phyloP scores from a whole-genome alignment of 2,888 invertebrate genomes.

The Brachylomia viminalis region DNA sequence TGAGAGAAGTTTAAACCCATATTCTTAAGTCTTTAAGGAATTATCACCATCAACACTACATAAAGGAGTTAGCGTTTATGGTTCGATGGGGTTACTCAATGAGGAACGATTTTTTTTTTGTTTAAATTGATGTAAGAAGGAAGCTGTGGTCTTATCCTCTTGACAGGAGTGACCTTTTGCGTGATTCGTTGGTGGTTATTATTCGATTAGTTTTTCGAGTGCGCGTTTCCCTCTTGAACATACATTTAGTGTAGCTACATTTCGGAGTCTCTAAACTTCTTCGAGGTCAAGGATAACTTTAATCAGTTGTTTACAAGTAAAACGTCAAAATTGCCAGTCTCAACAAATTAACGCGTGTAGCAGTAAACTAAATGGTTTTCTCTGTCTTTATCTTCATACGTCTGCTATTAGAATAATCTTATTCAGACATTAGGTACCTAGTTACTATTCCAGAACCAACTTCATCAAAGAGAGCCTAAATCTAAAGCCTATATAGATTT shows the following conservation, averaged over 20 bases:
- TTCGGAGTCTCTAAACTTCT: constrained; percentile 24
- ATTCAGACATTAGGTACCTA: neutral
- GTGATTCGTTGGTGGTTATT: neutral
- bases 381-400: constrained; percentile 11
- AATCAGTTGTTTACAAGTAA: constrained; percentile 40
- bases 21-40: too few species aligned
- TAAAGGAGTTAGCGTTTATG: neutral
- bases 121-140: constrained; percentile 8
- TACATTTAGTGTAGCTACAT: constrained; percentile 23
- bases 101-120: neutral
- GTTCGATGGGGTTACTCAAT: neutral
- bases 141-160: neutral
- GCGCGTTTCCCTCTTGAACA: constrained; percentile 27
- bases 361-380: constrained; percentile 15
- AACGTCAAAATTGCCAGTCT: constrained; percentile 11
- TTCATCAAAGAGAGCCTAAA: neutral
- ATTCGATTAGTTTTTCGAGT: constrained; percentile 12
- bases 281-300: constrained; percentile 43
- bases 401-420: constrained; percentile 8
- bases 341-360: constrained; percentile 5
- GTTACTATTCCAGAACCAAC: neutral
- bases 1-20: neutral
- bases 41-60: neutral
- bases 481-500: neutral
- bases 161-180: neutral